Percentiles rank a stretch among this genome's conserved stretches.
Conservation (phyloP, 1,140 invertebrate species). For the Drosophila chauvacae region DNA sequence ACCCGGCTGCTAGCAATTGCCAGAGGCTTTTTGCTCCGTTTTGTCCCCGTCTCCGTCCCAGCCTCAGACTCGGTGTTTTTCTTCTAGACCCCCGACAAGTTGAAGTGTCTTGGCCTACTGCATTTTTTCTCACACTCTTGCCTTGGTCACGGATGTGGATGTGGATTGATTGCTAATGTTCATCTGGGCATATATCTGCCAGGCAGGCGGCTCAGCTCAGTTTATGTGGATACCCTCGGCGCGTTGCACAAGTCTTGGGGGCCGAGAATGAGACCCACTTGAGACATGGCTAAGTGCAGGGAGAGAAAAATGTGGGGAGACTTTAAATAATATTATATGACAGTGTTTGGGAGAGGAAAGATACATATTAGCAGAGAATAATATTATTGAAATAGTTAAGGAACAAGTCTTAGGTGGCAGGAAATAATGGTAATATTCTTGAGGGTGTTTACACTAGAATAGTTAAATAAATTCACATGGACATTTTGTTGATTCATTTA, state of each 20-base stretch:
- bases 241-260: slow-evolving; percentile 55
- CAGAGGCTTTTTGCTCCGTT: slow-evolving; percentile 38
- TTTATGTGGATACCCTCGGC: slow-evolving; percentile 64
- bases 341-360: background rate
- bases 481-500: too few relatives aligned
- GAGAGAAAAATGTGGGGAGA: background rate
- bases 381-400: too few relatives aligned
- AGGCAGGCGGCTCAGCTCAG: slow-evolving; percentile 21
- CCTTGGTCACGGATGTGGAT: slow-evolving; percentile 55
- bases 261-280: slow-evolving; percentile 56
- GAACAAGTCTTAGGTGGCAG: too few relatives aligned
- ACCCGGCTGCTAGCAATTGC: slow-evolving; percentile 29
- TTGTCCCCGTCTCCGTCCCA: background rate
- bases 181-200: slow-evolving; percentile 56
- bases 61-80: slow-evolving; percentile 13
- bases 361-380: too few relatives aligned
- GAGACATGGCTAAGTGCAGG: slow-evolving; percentile 5
- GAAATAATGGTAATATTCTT: too few relatives aligned
- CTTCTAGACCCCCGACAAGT: slow-evolving; percentile 51
- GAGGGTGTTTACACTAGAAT: too few relatives aligned
- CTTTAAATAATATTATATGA: background rate
- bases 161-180: slow-evolving; percentile 78
- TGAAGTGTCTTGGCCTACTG: slow-evolving; percentile 56
- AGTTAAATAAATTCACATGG: too few relatives aligned
- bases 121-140: slow-evolving; percentile 60